phyloP scores from a whole-genome alignment of 2,888 invertebrate genomes.

The Sycophila texana region DNA sequence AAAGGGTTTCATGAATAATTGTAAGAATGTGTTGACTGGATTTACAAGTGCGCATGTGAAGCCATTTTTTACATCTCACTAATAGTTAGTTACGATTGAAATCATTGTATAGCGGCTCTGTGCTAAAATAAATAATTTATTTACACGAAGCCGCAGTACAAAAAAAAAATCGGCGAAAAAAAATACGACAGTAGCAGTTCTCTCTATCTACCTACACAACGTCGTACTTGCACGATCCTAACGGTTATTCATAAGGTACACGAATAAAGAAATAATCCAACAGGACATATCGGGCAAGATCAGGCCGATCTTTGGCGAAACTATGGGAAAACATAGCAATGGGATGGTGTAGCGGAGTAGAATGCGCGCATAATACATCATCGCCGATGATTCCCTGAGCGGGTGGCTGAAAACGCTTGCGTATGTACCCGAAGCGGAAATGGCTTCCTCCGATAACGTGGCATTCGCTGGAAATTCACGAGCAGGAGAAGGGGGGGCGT shows the following conservation, averaged over 20 bases:
- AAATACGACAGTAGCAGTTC: slow-evolving; percentile 20
- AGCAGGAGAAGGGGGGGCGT: neutral
- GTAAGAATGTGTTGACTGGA: too few relatives aligned
- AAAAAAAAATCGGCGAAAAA: slow-evolving; percentile 30
- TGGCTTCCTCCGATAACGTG: slow-evolving; percentile 32
- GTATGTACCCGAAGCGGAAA: slow-evolving; percentile 29
- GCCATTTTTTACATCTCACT: too few relatives aligned
- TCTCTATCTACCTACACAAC: slow-evolving; percentile 32
- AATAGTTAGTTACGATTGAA: neutral
- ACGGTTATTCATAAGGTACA: slow-evolving; percentile 52
- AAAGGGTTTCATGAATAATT: neutral
- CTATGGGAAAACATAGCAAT: slow-evolving; percentile 24
- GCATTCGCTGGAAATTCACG: slow-evolving; percentile 38
- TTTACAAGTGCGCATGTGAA: too few relatives aligned
- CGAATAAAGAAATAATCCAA: slow-evolving; percentile 51
- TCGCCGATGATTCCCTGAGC: slow-evolving; percentile 9
- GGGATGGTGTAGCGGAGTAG: neutral
- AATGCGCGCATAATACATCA: slow-evolving; percentile 17
- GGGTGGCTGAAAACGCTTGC: neutral
- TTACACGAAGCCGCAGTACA: neutral
- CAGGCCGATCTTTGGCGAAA: slow-evolving; percentile 16
- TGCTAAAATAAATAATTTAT: slow-evolving; percentile 28
- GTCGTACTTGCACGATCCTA: slow-evolving; percentile 33
- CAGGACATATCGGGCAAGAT: slow-evolving; percentile 44
- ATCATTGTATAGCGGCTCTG: neutral